Evolutionary conservation across 2,113 vertebrate species (phyloP).

Genomic region (Pterocles orientalis): DNA sequence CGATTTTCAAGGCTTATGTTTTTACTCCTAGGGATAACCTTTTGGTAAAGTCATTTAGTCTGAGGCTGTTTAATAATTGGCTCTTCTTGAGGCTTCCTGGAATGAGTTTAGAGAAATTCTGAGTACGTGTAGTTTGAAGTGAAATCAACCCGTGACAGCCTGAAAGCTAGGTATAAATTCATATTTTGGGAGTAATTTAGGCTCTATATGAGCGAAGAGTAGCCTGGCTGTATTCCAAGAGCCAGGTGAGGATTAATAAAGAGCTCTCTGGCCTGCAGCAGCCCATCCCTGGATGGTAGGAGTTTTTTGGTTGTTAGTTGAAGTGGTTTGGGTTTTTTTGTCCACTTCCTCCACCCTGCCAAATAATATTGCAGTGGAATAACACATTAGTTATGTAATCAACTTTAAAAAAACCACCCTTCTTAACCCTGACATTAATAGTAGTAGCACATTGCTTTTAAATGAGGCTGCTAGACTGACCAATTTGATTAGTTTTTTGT

Average conservation of each 20-base stretch:
- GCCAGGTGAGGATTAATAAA: not conserved
- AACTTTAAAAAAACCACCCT: not conserved
- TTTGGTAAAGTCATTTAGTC: not conserved
- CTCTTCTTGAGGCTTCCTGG: not conserved
- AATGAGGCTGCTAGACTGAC: not conserved
- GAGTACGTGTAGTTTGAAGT: not conserved
- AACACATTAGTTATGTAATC: not conserved
- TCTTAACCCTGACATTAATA: not conserved
- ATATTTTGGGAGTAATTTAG: not conserved
- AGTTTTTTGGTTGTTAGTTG: not conserved
- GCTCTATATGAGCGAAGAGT: not conserved
- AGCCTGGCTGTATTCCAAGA: not conserved
- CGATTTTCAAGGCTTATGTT: not conserved
- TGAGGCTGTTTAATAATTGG: not conserved
- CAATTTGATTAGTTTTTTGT: not conserved
- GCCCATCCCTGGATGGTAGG: not conserved
- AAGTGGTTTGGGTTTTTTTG: not conserved
- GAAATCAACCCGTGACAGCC: not conserved
- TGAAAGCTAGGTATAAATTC: not conserved
- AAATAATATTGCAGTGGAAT: not conserved
- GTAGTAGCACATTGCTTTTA: not conserved
- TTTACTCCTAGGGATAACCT: not conserved
- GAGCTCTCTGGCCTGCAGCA: too few species aligned
- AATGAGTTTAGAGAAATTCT: not conserved
- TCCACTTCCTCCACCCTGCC: not conserved